Percentiles rank a stretch among this genome's conserved stretches.
phyloP scores from a whole-genome alignment of 2,113 vertebrate species.

The Alethe castanea region DNA sequence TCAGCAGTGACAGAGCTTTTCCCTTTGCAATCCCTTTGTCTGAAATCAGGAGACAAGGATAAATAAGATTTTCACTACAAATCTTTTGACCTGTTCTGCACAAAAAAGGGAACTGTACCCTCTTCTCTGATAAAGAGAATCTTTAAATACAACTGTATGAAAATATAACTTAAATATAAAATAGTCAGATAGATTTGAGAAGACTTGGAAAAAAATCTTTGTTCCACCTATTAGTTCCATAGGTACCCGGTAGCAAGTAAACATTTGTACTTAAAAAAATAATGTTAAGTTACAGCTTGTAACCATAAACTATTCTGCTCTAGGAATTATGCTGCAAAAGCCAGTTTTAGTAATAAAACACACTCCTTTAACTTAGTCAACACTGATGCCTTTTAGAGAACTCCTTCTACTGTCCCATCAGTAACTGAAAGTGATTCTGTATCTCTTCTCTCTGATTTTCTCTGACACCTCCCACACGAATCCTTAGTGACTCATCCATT shows the following conservation, averaged over 20 bases:
- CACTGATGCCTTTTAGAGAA: conserved; percentile 41
- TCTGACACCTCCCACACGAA: neutral
- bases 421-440: neutral
- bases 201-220: conserved; percentile 76
- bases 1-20: neutral
- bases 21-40: conserved; percentile 8
- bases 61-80: conserved; percentile 19
- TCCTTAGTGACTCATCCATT: neutral
- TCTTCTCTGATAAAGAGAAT: conserved; percentile 69
- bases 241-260: conserved; percentile 72
- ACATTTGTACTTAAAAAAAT: conserved; percentile 75
- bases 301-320: conserved; percentile 69
- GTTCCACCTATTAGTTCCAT: conserved; percentile 72
- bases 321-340: conserved; percentile 75
- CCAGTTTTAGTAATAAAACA: conserved; percentile 72
- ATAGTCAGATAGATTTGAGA: conserved; percentile 76
- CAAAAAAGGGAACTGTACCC: conserved; percentile 21
- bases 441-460: conserved; percentile 4
- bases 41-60: conserved; percentile 8
- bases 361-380: conserved; percentile 45
- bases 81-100: conserved; percentile 36
- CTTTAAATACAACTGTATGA: conserved; percentile 82
- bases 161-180: conserved; percentile 87
- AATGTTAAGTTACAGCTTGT: conserved; percentile 72
- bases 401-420: neutral